Evolutionary conservation across 2,888 invertebrate genomes (phyloP), one percentile per base, ranked within the genome.

Genomic region (Xestia sexstrigata): DNA sequence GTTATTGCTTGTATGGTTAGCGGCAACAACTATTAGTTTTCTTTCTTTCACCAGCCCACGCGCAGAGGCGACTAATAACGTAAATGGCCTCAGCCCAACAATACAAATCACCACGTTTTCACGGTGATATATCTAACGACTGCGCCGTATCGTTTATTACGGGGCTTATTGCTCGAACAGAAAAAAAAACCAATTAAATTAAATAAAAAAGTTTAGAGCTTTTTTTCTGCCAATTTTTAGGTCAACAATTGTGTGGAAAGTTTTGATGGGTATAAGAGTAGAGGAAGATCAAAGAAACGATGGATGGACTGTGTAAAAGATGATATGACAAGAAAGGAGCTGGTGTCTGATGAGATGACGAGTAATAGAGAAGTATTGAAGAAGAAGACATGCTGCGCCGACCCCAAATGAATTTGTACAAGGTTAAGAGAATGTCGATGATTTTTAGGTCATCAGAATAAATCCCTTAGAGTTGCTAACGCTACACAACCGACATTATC

Each of bases 81-180:
- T 69, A 23, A 60, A 78, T 76, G 68, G 78, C n/a, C 20, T 77
- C 39, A 39, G 42, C 58, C 39, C 20, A 47, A 78, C 58, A 78
- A 78, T 42, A 76, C 20, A 76, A 78, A 60, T 68, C 47, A 60
- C 47, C 30, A 42, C 20, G 4, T n/a, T 62, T 62, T 63, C n/a
- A 58, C 68, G 13, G 42, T 77, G 49, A 69, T 69, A 42, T 78
- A 77, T 69, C 23, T 60, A 77, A 78, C 30, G 42, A 60, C 30
- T 60, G 11, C 69, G 78, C 13, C 39, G 39, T 77, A 20, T 47
- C 47, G 20, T 78, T 60, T 78, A 77, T 77, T 42, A 42, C 39
- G 11, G 8, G 30, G 39, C 26, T 65, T 65, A 13, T 65, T 45
- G 47, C 15, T 30, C 8, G 35, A 58, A 47, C 55, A 47, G 35